Evolutionary conservation across 2,888 invertebrate species (phyloP), one percentile per base, ranked within the genome.

Genomic region (Protonemura montana): DNA sequence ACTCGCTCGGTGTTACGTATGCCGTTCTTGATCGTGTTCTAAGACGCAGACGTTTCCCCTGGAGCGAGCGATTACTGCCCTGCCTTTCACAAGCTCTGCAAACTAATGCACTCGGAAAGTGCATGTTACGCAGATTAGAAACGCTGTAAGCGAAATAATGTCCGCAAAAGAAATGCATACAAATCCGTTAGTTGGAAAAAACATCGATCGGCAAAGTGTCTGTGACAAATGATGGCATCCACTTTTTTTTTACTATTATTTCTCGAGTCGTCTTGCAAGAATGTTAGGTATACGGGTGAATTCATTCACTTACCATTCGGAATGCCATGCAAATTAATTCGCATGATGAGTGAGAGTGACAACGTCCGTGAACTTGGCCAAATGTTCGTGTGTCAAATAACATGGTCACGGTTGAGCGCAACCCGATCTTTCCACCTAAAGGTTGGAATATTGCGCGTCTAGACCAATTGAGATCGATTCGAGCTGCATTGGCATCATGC

Each of bases 271-370:
- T 13, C 41, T 5, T 13, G 41, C 41, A 21, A 59, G 59, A 59
- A 13, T 35, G 35, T 35, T 3, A 59, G 5, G 21, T 59, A 59
- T 59, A 2, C 1, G 21, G 59, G 59, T 21, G 59, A 59, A 21
- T 59, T 59, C 59, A 59, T 59, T 59, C 59, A 59, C 59, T 59
- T 59, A 21, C 16, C 59, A 10, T 10, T 59, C 59, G 13, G 59
- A 59, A 59, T 59, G 59, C 59, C n/a, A 59, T 59, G 59, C 59
- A 59, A 59, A 59, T 59, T 59, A 59, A 59, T 59, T 59, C 59
- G 59, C 59, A 13, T 21, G 13, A 59, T 59, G 59, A 59, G 21
- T 59, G 59, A 59, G 59, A 59, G 59, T 59, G 59, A 59, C 59
- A 59, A 59, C 59, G 59, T 59, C 59, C 59, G 59, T 59, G 59